A percentile compares a stretch with the other conserved stretches of the same genome.
phyloP scores from a whole-genome alignment of 1,140 invertebrate species.

The Drosophila oshimai region DNA sequence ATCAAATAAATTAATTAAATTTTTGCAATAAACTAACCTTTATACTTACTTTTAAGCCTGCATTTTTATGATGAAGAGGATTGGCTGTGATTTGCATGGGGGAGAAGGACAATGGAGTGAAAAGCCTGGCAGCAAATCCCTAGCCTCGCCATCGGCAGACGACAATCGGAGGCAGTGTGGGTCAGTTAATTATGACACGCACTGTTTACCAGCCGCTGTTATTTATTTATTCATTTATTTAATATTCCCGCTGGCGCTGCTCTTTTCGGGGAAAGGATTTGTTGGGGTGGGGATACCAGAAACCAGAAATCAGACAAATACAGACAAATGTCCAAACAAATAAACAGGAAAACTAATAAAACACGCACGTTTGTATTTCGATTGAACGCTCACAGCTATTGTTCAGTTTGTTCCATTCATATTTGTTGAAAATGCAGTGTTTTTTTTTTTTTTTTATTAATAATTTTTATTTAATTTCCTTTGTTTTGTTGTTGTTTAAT shows the following conservation, averaged over 20 bases:
- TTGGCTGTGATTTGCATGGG: background rate
- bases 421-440: conserved; percentile 12
- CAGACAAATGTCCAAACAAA: background rate
- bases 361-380: conserved; percentile 47
- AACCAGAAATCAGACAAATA: conserved; percentile 16
- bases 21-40: no score
- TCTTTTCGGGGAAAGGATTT: conserved; percentile 4
- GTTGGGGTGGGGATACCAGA: background rate
- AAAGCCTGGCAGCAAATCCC: background rate
- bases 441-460: conserved; percentile 66
- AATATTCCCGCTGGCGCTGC: conserved; percentile 17
- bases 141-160: conserved; percentile 10
- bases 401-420: conserved; percentile 2
- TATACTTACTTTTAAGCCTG: background rate
- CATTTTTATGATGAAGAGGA: background rate
- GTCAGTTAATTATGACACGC: conserved; percentile 40
- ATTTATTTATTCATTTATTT: conserved; percentile 47
- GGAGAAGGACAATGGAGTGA: background rate
- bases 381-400: conserved; percentile 36
- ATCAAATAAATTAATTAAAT: no score
- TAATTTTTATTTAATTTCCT: conserved; percentile 80
- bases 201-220: conserved; percentile 21
- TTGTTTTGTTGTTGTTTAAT: conserved; percentile 78
- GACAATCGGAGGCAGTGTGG: background rate
- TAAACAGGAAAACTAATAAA: conserved; percentile 44